These are phyloP conservation scores for Aricia agestis DNA, from an alignment of 1,140 invertebrate species.

Conservation along the genomic window DNA sequence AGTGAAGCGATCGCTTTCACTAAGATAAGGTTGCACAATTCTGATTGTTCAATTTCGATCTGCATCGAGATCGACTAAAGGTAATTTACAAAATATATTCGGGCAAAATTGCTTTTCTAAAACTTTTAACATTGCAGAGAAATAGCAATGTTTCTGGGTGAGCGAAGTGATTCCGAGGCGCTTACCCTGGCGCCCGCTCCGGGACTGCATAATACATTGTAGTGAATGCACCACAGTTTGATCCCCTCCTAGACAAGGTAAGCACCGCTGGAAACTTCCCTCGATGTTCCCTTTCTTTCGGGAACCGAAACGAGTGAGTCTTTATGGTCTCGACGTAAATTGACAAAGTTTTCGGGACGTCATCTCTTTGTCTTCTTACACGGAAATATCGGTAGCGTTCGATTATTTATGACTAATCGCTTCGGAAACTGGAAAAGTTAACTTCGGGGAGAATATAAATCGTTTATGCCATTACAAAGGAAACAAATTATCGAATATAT, in stretches of 20 bases:
- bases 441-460: constrained; percentile 43
- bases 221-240: constrained; percentile 71
- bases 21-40: too few relatives aligned
- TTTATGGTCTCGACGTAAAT: constrained; percentile 66
- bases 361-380: constrained; percentile 66
- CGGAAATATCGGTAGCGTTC: constrained; percentile 60
- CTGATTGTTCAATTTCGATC: background rate
- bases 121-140: constrained; percentile 55
- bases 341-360: constrained; percentile 68
- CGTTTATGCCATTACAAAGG: constrained; percentile 25
- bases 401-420: constrained; percentile 71
- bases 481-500: constrained; percentile 28
- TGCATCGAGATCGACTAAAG: constrained; percentile 1
- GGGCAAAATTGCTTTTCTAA: constrained; percentile 39
- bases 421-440: constrained; percentile 49
- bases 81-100: constrained; percentile 53
- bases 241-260: constrained; percentile 72
- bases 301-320: constrained; percentile 62
- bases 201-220: constrained; percentile 73
- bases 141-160: constrained; percentile 51
- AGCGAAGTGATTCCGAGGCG: constrained; percentile 60
- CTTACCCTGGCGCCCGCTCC: constrained; percentile 53
- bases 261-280: constrained; percentile 71
- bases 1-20: too few relatives aligned
- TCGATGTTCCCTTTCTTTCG: constrained; percentile 66